phyloP scores from a whole-genome alignment of 1,140 invertebrate species.

The Teleogryllus occipitalis region DNA sequence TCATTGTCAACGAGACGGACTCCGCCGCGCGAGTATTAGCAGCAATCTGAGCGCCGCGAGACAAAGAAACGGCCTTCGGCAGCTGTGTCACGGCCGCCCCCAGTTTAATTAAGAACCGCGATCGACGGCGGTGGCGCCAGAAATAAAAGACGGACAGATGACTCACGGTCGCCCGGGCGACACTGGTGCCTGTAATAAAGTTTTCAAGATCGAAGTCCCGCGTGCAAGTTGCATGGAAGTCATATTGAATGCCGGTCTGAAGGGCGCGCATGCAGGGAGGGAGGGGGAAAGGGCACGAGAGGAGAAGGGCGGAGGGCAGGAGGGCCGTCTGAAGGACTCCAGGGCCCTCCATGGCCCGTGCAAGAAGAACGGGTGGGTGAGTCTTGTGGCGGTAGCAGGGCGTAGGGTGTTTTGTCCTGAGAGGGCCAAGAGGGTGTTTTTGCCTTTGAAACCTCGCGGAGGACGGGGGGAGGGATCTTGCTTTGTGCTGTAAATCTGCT shows the following conservation, averaged over 20 bases:
- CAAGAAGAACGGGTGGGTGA: no score
- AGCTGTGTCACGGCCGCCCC: background rate
- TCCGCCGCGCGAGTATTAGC: background rate
- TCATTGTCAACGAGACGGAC: background rate
- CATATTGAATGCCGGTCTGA: background rate
- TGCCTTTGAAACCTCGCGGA: no score
- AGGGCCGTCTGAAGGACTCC: no score
- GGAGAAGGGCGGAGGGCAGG: no score
- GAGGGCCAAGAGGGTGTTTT: no score
- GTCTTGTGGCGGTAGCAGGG: no score
- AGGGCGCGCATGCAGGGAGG: background rate
- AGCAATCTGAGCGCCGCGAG: background rate
- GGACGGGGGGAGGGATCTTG: no score
- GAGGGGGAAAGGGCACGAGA: background rate
- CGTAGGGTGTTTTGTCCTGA: no score
- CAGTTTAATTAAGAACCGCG: background rate
- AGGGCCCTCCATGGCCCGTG: no score
- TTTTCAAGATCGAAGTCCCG: background rate
- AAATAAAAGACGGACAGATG: background rate
- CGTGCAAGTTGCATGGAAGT: background rate
- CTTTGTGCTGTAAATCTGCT: no score
- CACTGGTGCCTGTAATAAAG: background rate
- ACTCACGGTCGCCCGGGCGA: background rate
- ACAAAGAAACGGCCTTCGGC: no score
- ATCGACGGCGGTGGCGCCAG: background rate